Conservation (phyloP, 2,113 vertebrate genomes). For the Chascanopsetta lugubris region DNA sequence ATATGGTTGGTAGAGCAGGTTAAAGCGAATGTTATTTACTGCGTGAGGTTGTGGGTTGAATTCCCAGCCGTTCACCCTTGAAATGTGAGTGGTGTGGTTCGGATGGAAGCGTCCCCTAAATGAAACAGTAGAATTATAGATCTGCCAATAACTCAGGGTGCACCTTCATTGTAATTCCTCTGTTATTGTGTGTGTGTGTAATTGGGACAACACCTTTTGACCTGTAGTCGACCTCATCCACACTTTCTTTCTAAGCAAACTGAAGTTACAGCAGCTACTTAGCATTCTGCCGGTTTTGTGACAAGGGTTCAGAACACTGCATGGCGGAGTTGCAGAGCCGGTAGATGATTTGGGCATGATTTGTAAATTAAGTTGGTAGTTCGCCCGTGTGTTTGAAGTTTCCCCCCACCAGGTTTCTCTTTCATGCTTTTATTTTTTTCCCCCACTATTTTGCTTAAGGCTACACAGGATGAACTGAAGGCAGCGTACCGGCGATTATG, state of each 20-base stretch:
- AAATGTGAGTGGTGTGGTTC: no score
- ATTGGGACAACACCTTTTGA: no score
- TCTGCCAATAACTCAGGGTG: no score
- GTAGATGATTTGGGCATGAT: neutral
- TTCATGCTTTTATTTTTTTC: neutral
- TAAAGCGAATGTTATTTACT: no score
- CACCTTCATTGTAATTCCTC: no score
- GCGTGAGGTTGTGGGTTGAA: no score
- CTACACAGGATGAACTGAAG: conserved; percentile 95
- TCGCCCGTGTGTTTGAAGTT: neutral
- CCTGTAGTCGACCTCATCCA: neutral
- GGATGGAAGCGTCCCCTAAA: no score
- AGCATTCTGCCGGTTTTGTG: neutral
- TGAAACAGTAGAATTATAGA: no score
- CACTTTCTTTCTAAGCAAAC: neutral
- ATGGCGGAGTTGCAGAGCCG: neutral
- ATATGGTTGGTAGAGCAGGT: no score
- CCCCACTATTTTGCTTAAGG: conserved; percentile 76
- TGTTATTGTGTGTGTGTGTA: no score
- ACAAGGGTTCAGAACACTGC: neutral
- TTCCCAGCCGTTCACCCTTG: no score
- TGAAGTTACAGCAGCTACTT: neutral
- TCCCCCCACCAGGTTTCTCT: neutral
- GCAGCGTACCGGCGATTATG: conserved; percentile 94
- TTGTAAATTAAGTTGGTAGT: neutral